Evolutionary conservation across 2,797 vertebrate genomes (phyloP).

Genomic region (Cetoscarus ocellatus): DNA sequence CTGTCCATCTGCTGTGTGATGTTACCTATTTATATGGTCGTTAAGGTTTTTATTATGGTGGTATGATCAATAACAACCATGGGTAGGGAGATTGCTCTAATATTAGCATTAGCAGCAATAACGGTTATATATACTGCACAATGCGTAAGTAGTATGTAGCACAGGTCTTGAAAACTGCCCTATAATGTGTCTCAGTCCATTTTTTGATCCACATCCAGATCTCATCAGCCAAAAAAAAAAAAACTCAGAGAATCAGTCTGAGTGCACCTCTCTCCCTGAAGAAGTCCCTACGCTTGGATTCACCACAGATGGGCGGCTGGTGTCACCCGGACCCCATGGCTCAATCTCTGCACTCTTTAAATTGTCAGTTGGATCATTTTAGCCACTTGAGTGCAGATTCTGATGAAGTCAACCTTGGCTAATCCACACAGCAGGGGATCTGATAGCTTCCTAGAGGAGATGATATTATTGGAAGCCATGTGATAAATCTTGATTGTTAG

Average conservation of each 20-base stretch:
- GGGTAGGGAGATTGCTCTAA: no score
- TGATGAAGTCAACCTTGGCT: conserved; percentile 66
- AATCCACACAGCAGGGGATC: conserved; percentile 56
- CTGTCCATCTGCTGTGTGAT: no score
- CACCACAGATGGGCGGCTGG: conserved; percentile 39
- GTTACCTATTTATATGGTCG: no score
- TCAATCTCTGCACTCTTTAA: conserved; percentile 45
- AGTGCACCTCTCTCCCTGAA: conserved; percentile 36
- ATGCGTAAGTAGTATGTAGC: no score
- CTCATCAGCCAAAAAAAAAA: conserved; percentile 51
- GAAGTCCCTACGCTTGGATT: conserved; percentile 53
- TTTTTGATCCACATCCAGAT: conserved; percentile 3
- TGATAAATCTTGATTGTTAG: conserved; percentile 66
- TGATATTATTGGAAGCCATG: conserved; percentile 59
- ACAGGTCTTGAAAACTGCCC: no score
- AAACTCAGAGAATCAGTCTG: conserved; percentile 48
- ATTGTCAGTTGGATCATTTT: conserved; percentile 61
- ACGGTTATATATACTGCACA: no score
- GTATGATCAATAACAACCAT: no score
- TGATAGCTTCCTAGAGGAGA: conserved; percentile 56
- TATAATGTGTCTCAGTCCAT: no score
- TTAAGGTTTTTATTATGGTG: no score
- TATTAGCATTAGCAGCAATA: no score
- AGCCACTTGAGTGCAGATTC: conserved; percentile 58
- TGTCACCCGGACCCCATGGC: conserved; percentile 45